These are phyloP conservation scores for Leptoteleia sp. DNA, from an alignment of 1,140 invertebrate species.

Conservation along the genomic window DNA sequence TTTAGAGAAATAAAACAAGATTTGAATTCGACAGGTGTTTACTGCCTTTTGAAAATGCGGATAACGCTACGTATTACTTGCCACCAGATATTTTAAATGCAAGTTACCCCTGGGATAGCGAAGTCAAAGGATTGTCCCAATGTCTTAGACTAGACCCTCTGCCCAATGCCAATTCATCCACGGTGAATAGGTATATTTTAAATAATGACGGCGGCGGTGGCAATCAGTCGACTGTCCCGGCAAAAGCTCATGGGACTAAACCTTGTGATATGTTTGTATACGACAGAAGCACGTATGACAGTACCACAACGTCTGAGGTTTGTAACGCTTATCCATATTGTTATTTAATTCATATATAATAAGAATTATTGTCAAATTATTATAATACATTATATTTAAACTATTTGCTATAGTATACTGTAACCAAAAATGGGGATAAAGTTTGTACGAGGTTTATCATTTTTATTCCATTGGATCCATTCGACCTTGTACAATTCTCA, in stretches of 20 bases:
- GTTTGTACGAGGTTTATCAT: too few species aligned
- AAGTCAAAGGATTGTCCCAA: slow-evolving; percentile 78
- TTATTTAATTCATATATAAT: too few species aligned
- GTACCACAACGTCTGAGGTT: slow-evolving; percentile 81
- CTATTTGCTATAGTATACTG: too few species aligned
- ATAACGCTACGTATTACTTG: slow-evolving; percentile 81
- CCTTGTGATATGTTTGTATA: slow-evolving; percentile 79
- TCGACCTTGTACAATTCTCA: too few species aligned
- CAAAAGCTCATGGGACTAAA: slow-evolving; percentile 64
- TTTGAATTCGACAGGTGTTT: slow-evolving; percentile 80
- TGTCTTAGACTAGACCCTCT: slow-evolving; percentile 78
- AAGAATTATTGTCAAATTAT: too few species aligned
- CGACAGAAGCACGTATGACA: slow-evolving; percentile 82
- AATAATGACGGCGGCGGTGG: slow-evolving; percentile 40
- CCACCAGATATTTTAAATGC: slow-evolving; percentile 77
- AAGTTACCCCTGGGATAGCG: slow-evolving; percentile 82
- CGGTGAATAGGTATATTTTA: slow-evolving; percentile 40
- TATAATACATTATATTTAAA: too few species aligned
- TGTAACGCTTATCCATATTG: background rate
- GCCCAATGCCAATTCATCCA: slow-evolving; percentile 6
- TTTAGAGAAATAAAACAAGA: too few species aligned
- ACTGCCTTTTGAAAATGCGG: slow-evolving; percentile 82
- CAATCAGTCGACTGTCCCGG: slow-evolving; percentile 52
- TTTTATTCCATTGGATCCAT: too few species aligned
- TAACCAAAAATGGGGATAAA: too few species aligned